These are phyloP conservation scores for Nudaria mundana DNA, from an alignment of 2,888 invertebrate species.

Conservation along the genomic window DNA sequence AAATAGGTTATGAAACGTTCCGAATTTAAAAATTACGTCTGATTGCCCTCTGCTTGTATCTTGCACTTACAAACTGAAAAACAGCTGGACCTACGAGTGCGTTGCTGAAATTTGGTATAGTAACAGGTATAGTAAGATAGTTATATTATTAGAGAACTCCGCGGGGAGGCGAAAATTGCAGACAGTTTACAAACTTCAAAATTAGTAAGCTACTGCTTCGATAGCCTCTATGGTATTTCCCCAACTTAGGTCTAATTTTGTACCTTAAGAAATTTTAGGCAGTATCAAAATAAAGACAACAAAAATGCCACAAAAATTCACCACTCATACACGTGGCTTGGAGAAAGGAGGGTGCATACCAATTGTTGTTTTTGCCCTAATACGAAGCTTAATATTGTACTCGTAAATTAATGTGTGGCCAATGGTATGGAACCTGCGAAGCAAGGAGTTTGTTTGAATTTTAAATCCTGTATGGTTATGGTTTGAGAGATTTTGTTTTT, in stretches of 20 bases:
- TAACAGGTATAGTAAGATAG: no score
- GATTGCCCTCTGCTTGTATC: no score
- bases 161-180: neutral
- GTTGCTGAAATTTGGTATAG: no score
- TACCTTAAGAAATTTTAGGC: no score
- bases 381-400: slow-evolving; percentile 36
- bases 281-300: neutral
- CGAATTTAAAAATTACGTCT: no score
- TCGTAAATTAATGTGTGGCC: slow-evolving; percentile 52
- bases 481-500: neutral
- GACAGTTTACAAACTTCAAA: neutral
- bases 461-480: slow-evolving; percentile 6
- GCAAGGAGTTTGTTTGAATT: slow-evolving; percentile 28
- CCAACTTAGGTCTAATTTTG: no score
- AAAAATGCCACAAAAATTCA: slow-evolving; percentile 6
- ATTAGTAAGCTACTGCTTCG: no score
- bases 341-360: slow-evolving; percentile 38
- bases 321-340: slow-evolving; percentile 27
- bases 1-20: no score
- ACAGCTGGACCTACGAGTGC: no score
- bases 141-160: no score
- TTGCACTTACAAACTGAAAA: no score
- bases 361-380: slow-evolving; percentile 26
- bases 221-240: no score
- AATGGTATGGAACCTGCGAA: slow-evolving; percentile 39